phyloP scores from a whole-genome alignment of 2,797 vertebrate species.

The Amphiprion clarkii region DNA sequence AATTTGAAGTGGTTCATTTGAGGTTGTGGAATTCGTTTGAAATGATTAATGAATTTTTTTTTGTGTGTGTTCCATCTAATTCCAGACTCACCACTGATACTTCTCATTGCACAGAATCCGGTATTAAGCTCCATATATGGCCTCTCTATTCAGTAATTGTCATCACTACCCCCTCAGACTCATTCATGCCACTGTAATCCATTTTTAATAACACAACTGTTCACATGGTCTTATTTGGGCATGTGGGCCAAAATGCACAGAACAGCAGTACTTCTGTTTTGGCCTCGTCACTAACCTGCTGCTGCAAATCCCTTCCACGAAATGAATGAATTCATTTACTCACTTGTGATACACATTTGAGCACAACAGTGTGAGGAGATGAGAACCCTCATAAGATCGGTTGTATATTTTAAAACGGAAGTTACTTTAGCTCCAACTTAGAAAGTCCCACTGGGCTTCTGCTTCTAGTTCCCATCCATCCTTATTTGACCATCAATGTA shows the following conservation, averaged over 20 bases:
- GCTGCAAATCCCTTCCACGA: not conserved
- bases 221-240: conserved; percentile 28
- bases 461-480: conserved; percentile 4
- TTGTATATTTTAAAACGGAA: conserved; percentile 3
- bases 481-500: not conserved
- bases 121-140: conserved; percentile 19
- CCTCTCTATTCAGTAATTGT: conserved; percentile 8
- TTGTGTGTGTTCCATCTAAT: not conserved
- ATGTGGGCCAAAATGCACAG: conserved; percentile 16
- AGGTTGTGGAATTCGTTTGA: not conserved
- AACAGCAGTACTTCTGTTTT: conserved; percentile 6
- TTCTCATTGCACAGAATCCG: not conserved
- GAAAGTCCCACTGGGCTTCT: conserved; percentile 6
- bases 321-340: not conserved
- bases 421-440: not conserved
- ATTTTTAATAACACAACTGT: conserved; percentile 23
- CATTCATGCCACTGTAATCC: conserved; percentile 25
- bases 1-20: not conserved
- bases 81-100: not conserved
- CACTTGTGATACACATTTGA: not conserved
- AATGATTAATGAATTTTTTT: conserved; percentile 4
- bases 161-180: conserved; percentile 13
- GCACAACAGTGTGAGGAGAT: not conserved
- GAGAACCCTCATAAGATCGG: not conserved
- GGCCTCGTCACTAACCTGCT: not conserved